phyloP scores from a whole-genome alignment of 2,888 invertebrate genomes.

The Meta bourneti region DNA sequence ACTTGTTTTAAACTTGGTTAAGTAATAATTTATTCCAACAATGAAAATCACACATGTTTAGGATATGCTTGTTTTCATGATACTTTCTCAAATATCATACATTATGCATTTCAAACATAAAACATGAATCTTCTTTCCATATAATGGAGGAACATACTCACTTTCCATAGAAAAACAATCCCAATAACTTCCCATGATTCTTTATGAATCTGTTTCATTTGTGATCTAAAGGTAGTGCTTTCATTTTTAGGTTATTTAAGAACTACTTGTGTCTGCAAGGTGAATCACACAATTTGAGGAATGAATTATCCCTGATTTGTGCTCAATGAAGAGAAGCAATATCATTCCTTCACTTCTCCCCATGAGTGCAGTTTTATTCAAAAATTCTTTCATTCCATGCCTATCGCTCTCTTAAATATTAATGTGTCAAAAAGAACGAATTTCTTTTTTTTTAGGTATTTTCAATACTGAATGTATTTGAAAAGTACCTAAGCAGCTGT shows the following conservation, averaged over 20 bases:
- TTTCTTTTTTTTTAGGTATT: too few relatives aligned
- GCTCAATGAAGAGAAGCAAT: constrained; percentile 1
- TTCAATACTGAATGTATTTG: too few relatives aligned
- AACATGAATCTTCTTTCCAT: constrained; percentile 25
- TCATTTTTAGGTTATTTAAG: constrained; percentile 25
- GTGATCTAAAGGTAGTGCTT: constrained; percentile 33
- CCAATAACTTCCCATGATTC: constrained; percentile 71
- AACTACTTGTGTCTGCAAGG: constrained; percentile 44
- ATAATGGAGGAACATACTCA: constrained; percentile 1
- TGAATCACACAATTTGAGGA: constrained; percentile 59
- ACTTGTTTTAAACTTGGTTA: too few relatives aligned
- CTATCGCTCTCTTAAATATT: not conserved
- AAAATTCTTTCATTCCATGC: not conserved
- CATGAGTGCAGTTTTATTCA: not conserved
- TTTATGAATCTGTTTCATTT: constrained; percentile 42
- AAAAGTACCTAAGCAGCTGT: too few relatives aligned
- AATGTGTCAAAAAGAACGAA: too few relatives aligned
- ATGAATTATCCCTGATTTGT: constrained; percentile 73
- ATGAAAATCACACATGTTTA: constrained; percentile 1
- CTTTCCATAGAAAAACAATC: constrained; percentile 62
- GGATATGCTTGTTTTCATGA: constrained; percentile 2
- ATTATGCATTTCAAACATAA: constrained; percentile 35
- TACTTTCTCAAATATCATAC: not conserved
- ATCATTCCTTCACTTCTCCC: constrained; percentile 2
- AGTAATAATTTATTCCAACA: not conserved